Evolutionary conservation across 1,140 invertebrate genomes (phyloP).

Genomic region (Hetaerina americana): DNA sequence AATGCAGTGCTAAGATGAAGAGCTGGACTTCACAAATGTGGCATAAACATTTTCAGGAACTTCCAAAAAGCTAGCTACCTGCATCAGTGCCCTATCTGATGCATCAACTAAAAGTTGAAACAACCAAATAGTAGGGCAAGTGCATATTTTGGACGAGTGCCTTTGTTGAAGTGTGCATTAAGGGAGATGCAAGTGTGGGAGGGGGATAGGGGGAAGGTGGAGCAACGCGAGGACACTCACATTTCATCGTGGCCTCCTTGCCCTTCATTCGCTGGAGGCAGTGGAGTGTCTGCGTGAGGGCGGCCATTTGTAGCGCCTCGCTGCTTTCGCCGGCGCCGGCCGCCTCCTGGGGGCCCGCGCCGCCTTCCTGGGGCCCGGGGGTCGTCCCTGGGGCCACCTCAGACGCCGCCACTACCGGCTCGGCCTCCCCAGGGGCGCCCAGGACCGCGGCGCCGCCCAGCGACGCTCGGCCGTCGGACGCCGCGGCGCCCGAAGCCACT

Average conservation of each 20-base stretch:
- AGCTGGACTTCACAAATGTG: too few species aligned
- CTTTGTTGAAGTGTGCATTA: too few species aligned
- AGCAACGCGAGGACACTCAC: background rate
- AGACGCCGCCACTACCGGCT: background rate
- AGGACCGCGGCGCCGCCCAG: background rate
- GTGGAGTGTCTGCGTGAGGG: constrained; percentile 24
- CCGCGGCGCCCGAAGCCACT: constrained; percentile 27
- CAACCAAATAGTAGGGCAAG: too few species aligned
- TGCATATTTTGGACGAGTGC: too few species aligned
- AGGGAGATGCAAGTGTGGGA: too few species aligned
- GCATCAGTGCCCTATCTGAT: too few species aligned
- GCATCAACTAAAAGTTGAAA: too few species aligned
- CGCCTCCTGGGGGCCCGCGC: background rate
- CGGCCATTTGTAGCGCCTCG: constrained; percentile 21
- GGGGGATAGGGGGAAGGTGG: too few species aligned
- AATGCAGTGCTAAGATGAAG: too few species aligned
- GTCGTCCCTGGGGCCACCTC: background rate
- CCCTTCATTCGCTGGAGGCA: constrained; percentile 24
- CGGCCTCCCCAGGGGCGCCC: background rate
- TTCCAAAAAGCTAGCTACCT: too few species aligned
- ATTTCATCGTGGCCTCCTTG: constrained; percentile 12
- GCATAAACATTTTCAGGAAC: too few species aligned
- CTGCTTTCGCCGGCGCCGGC: constrained; percentile 7
- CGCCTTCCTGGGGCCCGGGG: background rate
- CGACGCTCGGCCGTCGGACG: constrained; percentile 25